Evolutionary conservation across 2,113 vertebrate genomes (phyloP), one percentile per base, ranked within the genome.

Genomic region (Galemys pyrenaicus): DNA sequence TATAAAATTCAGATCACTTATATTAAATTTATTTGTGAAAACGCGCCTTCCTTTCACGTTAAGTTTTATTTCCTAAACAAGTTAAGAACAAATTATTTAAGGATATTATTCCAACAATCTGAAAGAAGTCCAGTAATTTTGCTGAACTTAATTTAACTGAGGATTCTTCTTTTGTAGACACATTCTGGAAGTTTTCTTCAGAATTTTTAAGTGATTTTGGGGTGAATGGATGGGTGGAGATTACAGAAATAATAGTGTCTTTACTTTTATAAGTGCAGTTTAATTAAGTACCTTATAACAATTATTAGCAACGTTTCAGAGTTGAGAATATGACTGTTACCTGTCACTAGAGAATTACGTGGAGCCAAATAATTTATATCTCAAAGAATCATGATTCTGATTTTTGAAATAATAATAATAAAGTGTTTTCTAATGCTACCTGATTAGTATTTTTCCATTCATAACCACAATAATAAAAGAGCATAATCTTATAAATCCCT

Each of bases 341-440:
- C 26, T 77, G 44, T 87, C 58, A 75, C 5, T 65, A 73, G 22
- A 91, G 41, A 79, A 80, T 79, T 83, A 85, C 56, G 86, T 78
- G 41, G 89, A 71, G 3, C 6, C 56, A 95, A 82, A 92, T 17
- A 70, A 32, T 64, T 80, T 70, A 60, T 5, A 75, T 67, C n/a
- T 39, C 22, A 94, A 87, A 87, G 46, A 10, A 80, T 28, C 19
- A 62, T 56, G 24, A 85, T 87, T 87, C 7, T 62, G 26, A 92
- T 8, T 87, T 91, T 94, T 93, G 22, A 70, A 62, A 73, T 75
- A 79, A 87, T 3, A 86, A 39, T 22, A 81, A 35, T 78, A 84
- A 87, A 56, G 67, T 65, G 2, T 80, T 88, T 9, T 91, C 4
- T 71, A 46, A 30, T 35, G 28, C 24, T 35, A 90, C 19, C 9